phyloP scores from a whole-genome alignment of 2,888 invertebrate genomes.

The Cenopis cana region DNA sequence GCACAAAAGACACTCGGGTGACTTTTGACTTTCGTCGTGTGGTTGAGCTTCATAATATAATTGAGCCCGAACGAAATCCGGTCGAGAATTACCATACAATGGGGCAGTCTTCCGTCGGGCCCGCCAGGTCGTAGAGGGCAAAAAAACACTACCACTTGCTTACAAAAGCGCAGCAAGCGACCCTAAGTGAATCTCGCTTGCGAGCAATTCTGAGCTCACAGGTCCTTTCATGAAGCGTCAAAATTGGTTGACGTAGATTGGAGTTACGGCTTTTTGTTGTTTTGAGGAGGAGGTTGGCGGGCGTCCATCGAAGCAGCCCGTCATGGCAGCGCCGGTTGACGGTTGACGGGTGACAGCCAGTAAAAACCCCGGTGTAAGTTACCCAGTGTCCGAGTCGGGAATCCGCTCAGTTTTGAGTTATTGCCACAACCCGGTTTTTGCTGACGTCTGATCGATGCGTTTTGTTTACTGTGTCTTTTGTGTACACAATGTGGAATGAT shows the following conservation, averaged over 20 bases:
- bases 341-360: constrained; percentile 82
- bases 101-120: constrained; percentile 80
- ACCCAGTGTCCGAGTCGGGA: constrained; percentile 61
- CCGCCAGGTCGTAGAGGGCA: constrained; percentile 82
- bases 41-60: constrained; percentile 84
- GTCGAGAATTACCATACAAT: constrained; percentile 84
- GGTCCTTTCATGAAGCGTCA: constrained; percentile 34
- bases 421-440: constrained; percentile 55
- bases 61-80: constrained; percentile 84
- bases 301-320: constrained; percentile 81
- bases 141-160: constrained; percentile 81
- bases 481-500: constrained; percentile 32
- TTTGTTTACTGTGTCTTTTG: constrained; percentile 67
- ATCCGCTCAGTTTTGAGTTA: constrained; percentile 78
- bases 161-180: constrained; percentile 52
- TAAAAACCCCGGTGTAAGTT: constrained; percentile 78
- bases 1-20: constrained; percentile 74
- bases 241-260: constrained; percentile 32
- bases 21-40: constrained; percentile 83
- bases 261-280: constrained; percentile 51
- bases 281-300: constrained; percentile 71
- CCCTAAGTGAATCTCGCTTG: constrained; percentile 47
- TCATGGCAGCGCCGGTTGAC: constrained; percentile 80
- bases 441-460: constrained; percentile 62
- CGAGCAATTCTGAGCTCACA: constrained; percentile 52